Base-by-base conservation (phyloP, 2,113 vertebrate species). In the Myrmophylax atrothorax region DNA sequence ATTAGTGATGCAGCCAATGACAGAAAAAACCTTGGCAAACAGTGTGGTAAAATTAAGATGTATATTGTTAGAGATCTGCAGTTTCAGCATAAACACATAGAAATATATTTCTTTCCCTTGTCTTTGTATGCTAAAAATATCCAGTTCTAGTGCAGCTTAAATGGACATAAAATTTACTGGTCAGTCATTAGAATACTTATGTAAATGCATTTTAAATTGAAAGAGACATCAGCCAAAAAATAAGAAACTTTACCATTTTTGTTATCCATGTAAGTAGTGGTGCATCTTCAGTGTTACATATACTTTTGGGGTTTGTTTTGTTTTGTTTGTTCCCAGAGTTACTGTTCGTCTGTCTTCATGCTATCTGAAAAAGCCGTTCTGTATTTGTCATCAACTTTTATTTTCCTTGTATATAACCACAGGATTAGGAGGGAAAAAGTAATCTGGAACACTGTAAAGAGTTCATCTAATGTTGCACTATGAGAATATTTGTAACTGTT, bases 21-120 rank as follows among this genome's bases (percentile, higher is more conserved):
- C 90, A 97, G 90, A 97, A 60, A 86, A 93, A 97, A 86, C n/a
- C 40, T 93, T 96, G 94, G 90, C 77, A 94, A 97, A 44, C 29
- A 33, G 38, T 84, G 46, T 29, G 47, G 38, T 84, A 94, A 96
- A 97, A 97, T 89, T 69, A 78, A 94, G 80, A 91, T 44, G 40
- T 44, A 14, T 63, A 44, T 97, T 91, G 86, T 84, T 87, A 46
- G 52, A 58, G 52, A 84, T 82, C 63, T 92, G 68, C 68, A 94
- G 66, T 81, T 89, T 85, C 58, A 88, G 74, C 72, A 60, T 67
- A 68, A 59, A 86, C 37, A 44, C 22, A 78, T 20, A 73, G 44
- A 83, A 89, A 77, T 63, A 20, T n/a, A 60, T 68, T 70, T 58
- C 55, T 90, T 95, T 22, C 22, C 26, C 22, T 50, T 50, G 49